Conservation (phyloP, 2,888 invertebrate genomes). For the Cheilosia soror region DNA sequence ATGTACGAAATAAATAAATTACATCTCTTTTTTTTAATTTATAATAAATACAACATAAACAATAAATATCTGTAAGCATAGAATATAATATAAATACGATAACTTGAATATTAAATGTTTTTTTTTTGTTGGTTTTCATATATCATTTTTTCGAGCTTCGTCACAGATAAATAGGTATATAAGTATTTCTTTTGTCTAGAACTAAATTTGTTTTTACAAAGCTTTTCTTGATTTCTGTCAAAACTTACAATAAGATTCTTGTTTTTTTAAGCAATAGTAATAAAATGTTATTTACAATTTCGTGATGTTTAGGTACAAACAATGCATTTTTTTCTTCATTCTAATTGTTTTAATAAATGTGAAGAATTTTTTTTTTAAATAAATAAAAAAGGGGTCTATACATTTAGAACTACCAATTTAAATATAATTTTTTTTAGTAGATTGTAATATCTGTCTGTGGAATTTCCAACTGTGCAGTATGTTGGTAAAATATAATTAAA, state of each 20-base stretch:
- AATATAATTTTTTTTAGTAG: not conserved
- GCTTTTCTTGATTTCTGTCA: conserved; percentile 25
- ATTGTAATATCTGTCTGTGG: not conserved
- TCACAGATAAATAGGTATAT: conserved; percentile 50
- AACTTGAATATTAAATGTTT: conserved; percentile 58
- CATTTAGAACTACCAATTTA: not conserved
- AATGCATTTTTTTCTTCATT: not conserved
- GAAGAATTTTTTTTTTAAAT: conserved; percentile 19
- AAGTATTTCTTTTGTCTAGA: conserved; percentile 26
- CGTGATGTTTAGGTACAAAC: conserved; percentile 40
- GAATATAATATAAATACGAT: conserved; percentile 69
- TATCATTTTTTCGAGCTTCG: conserved; percentile 24
- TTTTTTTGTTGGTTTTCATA: conserved; percentile 16
- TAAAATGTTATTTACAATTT: conserved; percentile 69
- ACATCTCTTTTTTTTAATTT: conserved; percentile 33
- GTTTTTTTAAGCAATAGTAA: conserved; percentile 50
- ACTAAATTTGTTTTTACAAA: conserved; percentile 34
- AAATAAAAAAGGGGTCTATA: conserved; percentile 13
- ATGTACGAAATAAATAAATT: conserved; percentile 64
- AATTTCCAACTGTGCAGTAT: too few species aligned
- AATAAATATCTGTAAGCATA: conserved; percentile 71
- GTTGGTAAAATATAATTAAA: too few species aligned
- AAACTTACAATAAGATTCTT: conserved; percentile 46
- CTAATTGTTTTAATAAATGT: conserved; percentile 1
- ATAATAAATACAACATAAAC: conserved; percentile 70